Conservation (phyloP, 2,888 invertebrate species). For the Lordiphosa andalusiaca region DNA sequence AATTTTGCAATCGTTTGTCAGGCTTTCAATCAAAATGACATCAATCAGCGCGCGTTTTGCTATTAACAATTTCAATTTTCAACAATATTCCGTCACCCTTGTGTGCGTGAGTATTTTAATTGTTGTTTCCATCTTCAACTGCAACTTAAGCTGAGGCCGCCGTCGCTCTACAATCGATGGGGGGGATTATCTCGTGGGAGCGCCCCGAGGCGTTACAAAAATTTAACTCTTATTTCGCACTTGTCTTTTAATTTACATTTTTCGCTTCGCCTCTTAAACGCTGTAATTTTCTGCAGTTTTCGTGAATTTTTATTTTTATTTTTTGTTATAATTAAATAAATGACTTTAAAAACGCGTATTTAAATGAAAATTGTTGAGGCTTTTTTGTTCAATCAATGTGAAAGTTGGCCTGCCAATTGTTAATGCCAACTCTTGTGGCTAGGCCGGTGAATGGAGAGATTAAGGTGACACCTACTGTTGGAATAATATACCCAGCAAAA, state of each 20-base stretch:
- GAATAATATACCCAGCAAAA: background rate
- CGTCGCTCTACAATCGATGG: slow-evolving; percentile 22
- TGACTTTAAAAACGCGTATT: slow-evolving; percentile 37
- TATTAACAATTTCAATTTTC: slow-evolving; percentile 30
- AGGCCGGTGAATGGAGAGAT: slow-evolving; percentile 16
- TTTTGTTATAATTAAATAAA: slow-evolving; percentile 52
- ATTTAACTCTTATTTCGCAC: slow-evolving; percentile 25
- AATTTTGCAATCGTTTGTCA: slow-evolving; percentile 36
- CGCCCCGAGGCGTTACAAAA: slow-evolving; percentile 44
- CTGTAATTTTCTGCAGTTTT: slow-evolving; percentile 29
- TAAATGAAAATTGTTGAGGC: slow-evolving; percentile 36
- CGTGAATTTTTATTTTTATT: slow-evolving; percentile 15
- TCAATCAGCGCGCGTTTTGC: slow-evolving; percentile 47
- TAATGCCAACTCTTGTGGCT: slow-evolving; percentile 23
- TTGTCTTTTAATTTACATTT: slow-evolving; percentile 37
- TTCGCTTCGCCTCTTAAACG: slow-evolving; percentile 22
- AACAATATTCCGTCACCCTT: slow-evolving; percentile 3
- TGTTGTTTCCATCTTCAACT: slow-evolving; percentile 48
- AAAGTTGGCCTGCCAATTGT: slow-evolving; percentile 42
- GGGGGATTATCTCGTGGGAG: slow-evolving; percentile 48
- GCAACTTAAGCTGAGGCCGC: slow-evolving; percentile 36
- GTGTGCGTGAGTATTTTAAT: slow-evolving; percentile 11
- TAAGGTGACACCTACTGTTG: slow-evolving; percentile 15
- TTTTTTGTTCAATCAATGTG: slow-evolving; percentile 32
- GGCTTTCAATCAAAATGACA: slow-evolving; percentile 53